Percentiles rank a stretch among this genome's conserved stretches.
phyloP scores from a whole-genome alignment of 2,888 invertebrate species.

The Psylliodes chrysocephalus region DNA sequence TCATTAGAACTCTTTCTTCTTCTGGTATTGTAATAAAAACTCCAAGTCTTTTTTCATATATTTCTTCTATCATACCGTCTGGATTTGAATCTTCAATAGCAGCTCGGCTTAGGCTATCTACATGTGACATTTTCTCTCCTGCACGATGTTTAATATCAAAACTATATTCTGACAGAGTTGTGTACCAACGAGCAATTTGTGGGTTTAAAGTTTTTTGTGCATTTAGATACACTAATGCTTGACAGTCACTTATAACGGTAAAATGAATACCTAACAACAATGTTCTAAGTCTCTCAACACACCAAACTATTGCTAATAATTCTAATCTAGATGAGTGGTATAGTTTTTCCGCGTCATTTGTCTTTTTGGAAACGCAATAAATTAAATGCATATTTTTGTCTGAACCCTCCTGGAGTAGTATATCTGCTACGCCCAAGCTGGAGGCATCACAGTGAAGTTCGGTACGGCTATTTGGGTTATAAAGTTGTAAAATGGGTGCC shows the following conservation, averaged over 20 bases:
- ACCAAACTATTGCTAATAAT: slow-evolving; percentile 49
- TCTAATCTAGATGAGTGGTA: slow-evolving; percentile 49
- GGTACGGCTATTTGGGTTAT: no score
- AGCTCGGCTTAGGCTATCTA: slow-evolving; percentile 39
- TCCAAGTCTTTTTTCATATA: no score
- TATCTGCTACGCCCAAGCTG: no score
- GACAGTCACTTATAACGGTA: slow-evolving; percentile 51
- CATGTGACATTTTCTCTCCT: slow-evolving; percentile 46
- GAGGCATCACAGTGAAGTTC: no score
- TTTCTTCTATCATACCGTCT: not conserved
- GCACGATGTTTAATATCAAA: slow-evolving; percentile 45
- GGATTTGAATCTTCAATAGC: not conserved
- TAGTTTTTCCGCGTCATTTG: not conserved
- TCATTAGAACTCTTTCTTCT: no score
- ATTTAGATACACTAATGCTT: slow-evolving; percentile 47
- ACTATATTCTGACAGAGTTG: slow-evolving; percentile 43
- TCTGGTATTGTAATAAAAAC: no score
- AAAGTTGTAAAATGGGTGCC: no score
- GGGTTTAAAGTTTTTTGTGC: slow-evolving; percentile 45
- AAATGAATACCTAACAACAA: slow-evolving; percentile 48
- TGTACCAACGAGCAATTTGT: slow-evolving; percentile 47
- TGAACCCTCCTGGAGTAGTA: no score
- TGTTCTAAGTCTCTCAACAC: slow-evolving; percentile 43
- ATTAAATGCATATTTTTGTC: no score
- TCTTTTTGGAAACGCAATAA: no score